Evolutionary conservation across 2,113 vertebrate genomes (phyloP), one percentile per base, ranked within the genome.

Genomic region (Boleophthalmus pectinirostris): DNA sequence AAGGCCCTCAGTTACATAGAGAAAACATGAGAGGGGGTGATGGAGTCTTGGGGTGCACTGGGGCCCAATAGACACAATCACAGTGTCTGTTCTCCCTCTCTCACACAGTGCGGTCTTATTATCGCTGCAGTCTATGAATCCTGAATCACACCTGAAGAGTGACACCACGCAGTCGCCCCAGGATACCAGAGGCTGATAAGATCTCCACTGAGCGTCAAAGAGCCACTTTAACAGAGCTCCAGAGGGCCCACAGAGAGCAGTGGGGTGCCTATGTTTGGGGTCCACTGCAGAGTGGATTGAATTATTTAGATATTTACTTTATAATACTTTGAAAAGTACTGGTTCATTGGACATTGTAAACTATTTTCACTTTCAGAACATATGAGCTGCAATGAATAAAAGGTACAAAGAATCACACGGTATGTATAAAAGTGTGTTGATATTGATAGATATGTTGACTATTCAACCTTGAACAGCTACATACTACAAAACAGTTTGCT

Each of bases 11-110:
- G 73, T 73, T n/a, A 64, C 61, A 38, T 72, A 78, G 78, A 73
- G 38, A 80, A 84, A 85, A 66, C 79, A 75, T 3, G 2, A 73
- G 71, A 24, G 72, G 51, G 78, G 82, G 82, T 74, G 72, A 83
- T 75, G 79, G 70, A 73, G 76, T 67, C 53, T 65, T 6, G 4
- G 74, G 66, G 80, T 21, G 5, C 75, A 29, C 51, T 35, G 81
- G 72, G 78, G 86, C 82, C 78, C 68, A 10, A 21, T 18, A 81
- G 78, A 79, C 78, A 89, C 87, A 89, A 81, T 86, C 87, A 70
- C 58, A 35, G 75, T 79, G 79, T 85, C 78, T 92, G 90, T 90
- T 91, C 78, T 24, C 74, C 61, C 53, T n/a, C 74, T 88, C 47
- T 15, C 69, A 65, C 68, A 84, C 51, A 76, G 74, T 76, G 49